Base-by-base conservation (phyloP, 2,888 invertebrate species). In the Thyatira batis region DNA sequence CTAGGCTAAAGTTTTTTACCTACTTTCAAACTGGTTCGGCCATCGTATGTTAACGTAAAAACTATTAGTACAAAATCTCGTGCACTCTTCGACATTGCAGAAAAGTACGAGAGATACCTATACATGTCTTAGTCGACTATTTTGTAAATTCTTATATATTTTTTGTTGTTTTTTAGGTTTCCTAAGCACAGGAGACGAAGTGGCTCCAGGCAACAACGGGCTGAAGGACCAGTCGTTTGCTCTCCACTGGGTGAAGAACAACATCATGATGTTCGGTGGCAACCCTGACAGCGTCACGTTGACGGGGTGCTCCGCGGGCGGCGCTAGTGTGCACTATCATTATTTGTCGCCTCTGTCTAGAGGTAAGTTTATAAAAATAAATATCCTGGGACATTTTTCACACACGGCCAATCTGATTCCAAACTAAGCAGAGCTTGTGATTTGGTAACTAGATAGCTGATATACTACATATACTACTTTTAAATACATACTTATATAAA, bases 141-240 rank as follows among this genome's bases (percentile, higher is more conserved):
- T 1, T 33, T 20, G n/a, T 33, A 21, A 17, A 17, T 45, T 28
- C 21, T 3, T 21, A 33, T n/a, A n/a, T n/a, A n/a, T n/a, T n/a
- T n/a, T n/a, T n/a, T n/a, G n/a, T 44, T 50, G n/a, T 54, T 39
- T 63, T 53, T n/a, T 70, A 95, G 95, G 96, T 48, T 96, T 97
- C 78, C 84, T 96, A 0, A 95, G 95, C 73, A 95, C 96, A 0
- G 95, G 94, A 30, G 95, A 96, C 63, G 92, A 93, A 0, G 73
- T 92, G 0, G 87, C 95, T 0, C 94, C 96, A 0, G 95, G 95
- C 3, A 96, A 96, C 78, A 93, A 93, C 68, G 96, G 96, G 0
- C 75, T 96, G 27, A 96, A 95, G 73, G 96, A 96, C 88, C 96
- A 96, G 84, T 88, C 92, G 21, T 87, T 94, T 62, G 96, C 95